Percentiles rank a stretch among this genome's conserved stretches.
Evolutionary conservation across 2,797 vertebrate species (phyloP).

Genomic region (Microctenopoma stevenorrisi): DNA sequence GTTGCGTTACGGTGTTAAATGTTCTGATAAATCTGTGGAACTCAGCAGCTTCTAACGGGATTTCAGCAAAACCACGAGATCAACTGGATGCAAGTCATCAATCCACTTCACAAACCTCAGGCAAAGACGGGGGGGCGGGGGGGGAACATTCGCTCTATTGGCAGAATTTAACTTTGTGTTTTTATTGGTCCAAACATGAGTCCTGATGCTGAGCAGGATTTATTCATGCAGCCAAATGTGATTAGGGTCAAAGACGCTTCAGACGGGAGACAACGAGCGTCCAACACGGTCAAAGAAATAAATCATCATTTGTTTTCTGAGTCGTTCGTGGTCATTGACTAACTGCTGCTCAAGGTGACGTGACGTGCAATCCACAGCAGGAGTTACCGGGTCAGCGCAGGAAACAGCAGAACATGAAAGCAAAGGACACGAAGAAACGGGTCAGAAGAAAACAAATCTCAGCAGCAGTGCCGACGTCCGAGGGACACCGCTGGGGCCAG

Average conservation of each 20-base stretch:
- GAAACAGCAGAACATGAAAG: neutral
- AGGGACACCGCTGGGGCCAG: constrained; percentile 7
- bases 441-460: neutral
- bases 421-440: neutral
- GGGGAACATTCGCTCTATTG: no score
- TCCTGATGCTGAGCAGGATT: no score
- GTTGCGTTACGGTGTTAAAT: constrained; percentile 6
- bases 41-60: constrained; percentile 33
- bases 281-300: no score
- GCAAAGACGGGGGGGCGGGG: constrained; percentile 7
- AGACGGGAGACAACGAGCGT: no score
- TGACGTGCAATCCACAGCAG: no score
- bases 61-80: constrained; percentile 23
- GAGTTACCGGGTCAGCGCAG: neutral
- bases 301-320: no score
- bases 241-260: no score
- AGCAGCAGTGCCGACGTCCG: neutral
- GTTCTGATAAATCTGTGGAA: constrained; percentile 17
- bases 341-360: no score
- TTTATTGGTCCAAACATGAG: no score
- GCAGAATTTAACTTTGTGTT: no score
- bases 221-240: no score
- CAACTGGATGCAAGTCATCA: constrained; percentile 54
- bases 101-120: constrained; percentile 36
- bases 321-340: no score